These are phyloP conservation scores for Corythaixoides concolor DNA, from an alignment of 2,113 vertebrate species.

Conservation along the genomic window DNA sequence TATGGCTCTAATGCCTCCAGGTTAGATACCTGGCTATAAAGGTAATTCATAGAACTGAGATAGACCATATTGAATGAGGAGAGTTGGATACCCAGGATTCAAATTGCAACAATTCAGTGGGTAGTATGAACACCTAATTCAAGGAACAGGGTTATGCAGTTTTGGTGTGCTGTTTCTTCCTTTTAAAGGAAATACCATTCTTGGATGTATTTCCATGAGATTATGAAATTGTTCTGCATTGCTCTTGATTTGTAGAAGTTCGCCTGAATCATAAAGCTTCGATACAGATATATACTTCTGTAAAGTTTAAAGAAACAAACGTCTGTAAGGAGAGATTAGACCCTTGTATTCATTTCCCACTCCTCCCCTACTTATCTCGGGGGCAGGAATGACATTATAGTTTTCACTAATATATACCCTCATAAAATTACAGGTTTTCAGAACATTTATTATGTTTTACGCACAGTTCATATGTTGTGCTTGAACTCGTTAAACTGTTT, in stretches of 20 bases:
- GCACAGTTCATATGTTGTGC: neutral
- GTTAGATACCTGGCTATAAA: neutral
- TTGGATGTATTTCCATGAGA: neutral
- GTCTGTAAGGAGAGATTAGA: neutral
- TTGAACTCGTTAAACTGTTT: neutral
- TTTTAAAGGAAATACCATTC: neutral
- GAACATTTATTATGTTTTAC: neutral
- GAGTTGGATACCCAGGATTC: neutral
- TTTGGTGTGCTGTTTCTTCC: neutral
- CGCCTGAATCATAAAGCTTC: neutral
- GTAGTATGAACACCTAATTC: neutral
- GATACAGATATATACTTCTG: neutral
- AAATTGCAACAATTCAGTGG: neutral
- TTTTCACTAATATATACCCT: neutral
- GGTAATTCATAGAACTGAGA: neutral
- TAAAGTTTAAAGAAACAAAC: neutral
- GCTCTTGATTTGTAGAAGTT: neutral
- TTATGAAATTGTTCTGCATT: neutral
- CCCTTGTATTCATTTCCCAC: neutral
- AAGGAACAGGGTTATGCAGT: neutral
- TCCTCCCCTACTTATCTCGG: neutral
- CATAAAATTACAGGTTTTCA: neutral
- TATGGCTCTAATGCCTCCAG: neutral
- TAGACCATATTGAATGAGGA: neutral
- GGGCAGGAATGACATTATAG: neutral